A percentile compares a stretch with the other conserved stretches of the same genome.
phyloP scores from a whole-genome alignment of 2,113 vertebrate genomes.

The Cavia porcellus region DNA sequence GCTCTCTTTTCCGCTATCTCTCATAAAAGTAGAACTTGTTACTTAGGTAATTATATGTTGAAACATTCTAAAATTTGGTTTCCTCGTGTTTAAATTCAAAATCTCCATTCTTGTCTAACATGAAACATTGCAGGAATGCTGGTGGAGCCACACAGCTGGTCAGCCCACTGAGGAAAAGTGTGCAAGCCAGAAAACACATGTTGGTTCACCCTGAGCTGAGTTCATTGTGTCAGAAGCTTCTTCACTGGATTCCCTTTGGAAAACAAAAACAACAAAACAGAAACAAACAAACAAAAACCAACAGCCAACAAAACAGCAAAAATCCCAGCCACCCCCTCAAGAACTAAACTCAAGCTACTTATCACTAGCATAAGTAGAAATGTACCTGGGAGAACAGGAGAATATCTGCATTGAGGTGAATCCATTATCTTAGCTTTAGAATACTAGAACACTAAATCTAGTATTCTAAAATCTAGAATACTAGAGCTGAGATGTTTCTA shows the following conservation, averaged over 20 bases:
- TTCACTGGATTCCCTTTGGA: background rate
- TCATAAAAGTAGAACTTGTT: background rate
- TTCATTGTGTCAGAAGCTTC: background rate
- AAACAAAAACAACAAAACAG: background rate
- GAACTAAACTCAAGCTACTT: background rate
- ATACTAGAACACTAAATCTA: too few species aligned
- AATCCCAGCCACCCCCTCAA: background rate
- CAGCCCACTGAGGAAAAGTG: background rate
- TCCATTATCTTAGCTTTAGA: background rate
- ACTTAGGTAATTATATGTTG: background rate
- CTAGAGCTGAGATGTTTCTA: background rate
- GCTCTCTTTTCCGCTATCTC: background rate
- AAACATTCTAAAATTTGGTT: background rate
- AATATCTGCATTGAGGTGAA: background rate
- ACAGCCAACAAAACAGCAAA: background rate
- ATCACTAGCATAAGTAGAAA: background rate
- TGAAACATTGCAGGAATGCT: background rate
- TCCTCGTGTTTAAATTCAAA: background rate
- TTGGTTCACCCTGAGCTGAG: background rate
- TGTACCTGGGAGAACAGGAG: background rate
- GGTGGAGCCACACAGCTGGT: accelerated
- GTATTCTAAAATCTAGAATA: background rate
- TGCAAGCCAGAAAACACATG: background rate
- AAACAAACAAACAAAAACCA: background rate
- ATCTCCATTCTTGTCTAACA: background rate